Percentiles rank a stretch among this genome's conserved stretches.
Evolutionary conservation across 2,113 vertebrate genomes (phyloP).

Genomic region (mouse (Mus musculus)): GRCm39 chr2:173181001-173181500

Average conservation of each 20-base stretch:
- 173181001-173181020: background rate
- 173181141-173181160: background rate
- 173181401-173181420: background rate
- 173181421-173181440: background rate
- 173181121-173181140: accelerated
- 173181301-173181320: background rate
- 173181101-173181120: background rate
- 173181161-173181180: background rate
- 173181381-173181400: background rate
- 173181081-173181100: background rate
- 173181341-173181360: background rate
- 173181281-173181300: background rate
- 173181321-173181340: accelerated
- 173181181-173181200: background rate
- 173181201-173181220: background rate
- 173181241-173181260: background rate
- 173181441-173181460: accelerated
- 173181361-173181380: background rate
- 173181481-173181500: background rate
- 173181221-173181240: background rate
- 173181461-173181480: accelerated
- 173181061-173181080: background rate
- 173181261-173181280: no score
- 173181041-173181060: background rate
- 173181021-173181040: background rate